These are phyloP conservation scores for Rousettus leschenaultii DNA, from an alignment of 2,113 vertebrate genomes.

Conservation along the genomic window DNA sequence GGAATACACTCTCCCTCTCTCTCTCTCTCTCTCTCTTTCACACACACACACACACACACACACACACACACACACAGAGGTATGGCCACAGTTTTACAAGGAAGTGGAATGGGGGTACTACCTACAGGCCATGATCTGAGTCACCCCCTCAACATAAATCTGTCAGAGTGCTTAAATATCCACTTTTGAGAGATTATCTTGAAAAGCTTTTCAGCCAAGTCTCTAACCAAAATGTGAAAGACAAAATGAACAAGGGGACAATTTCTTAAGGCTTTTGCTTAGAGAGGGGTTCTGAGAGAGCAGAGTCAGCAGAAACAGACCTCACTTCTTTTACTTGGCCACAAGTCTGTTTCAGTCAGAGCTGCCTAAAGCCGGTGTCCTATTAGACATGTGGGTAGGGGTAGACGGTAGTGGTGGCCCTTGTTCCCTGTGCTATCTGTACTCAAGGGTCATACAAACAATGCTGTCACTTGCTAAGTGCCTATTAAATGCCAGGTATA, in stretches of 20 bases:
- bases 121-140: neutral
- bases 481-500: neutral
- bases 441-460: neutral
- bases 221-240: slow-evolving; percentile 27
- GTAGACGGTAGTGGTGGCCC: neutral
- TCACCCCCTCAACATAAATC: neutral
- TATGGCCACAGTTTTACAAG: neutral
- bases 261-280: neutral
- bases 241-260: neutral
- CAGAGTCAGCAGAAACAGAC: neutral
- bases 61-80: neutral
- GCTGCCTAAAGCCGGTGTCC: neutral
- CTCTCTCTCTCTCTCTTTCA: too few relatives aligned
- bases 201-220: neutral
- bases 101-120: neutral
- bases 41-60: too few relatives aligned
- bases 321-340: neutral
- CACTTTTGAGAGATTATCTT: neutral
- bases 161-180: neutral
- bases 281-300: neutral
- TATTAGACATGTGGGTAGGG: fast-evolving
- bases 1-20: neutral
- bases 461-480: neutral
- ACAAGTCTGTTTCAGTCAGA: neutral
- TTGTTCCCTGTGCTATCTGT: neutral